Conservation (phyloP, 2,797 vertebrate genomes). For the Chrysocyon brachyurus region DNA sequence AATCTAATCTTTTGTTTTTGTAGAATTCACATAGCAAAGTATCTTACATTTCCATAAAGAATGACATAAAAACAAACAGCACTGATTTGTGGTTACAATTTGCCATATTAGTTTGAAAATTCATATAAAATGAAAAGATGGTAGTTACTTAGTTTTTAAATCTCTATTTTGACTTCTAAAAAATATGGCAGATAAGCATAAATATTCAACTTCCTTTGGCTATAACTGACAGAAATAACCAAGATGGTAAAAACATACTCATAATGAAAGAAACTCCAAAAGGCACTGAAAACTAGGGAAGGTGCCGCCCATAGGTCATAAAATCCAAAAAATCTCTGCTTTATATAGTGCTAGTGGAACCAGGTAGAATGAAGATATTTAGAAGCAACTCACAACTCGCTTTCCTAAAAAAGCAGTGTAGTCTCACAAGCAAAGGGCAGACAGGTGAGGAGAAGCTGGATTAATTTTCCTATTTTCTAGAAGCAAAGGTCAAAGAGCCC, state of each 20-base stretch:
- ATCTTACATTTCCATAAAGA: background rate
- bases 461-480: constrained; percentile 34
- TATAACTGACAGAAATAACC: background rate
- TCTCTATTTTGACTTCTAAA: constrained; percentile 14
- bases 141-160: constrained; percentile 48
- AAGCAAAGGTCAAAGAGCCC: background rate
- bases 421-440: constrained; percentile 9
- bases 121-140: background rate
- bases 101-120: background rate
- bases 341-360: background rate
- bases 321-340: constrained; percentile 32
- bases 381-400: background rate
- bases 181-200: background rate
- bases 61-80: background rate
- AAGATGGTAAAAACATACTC: constrained; percentile 34
- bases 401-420: constrained; percentile 33
- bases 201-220: constrained; percentile 4
- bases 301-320: accelerated
- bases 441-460: background rate
- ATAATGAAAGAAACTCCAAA: background rate
- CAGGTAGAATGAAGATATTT: background rate
- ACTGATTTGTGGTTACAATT: background rate
- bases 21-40: background rate
- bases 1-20: constrained; percentile 17
- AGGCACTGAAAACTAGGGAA: background rate